Base-by-base conservation (phyloP, 2,113 vertebrate species). In the Burhinus oedicnemus region DNA sequence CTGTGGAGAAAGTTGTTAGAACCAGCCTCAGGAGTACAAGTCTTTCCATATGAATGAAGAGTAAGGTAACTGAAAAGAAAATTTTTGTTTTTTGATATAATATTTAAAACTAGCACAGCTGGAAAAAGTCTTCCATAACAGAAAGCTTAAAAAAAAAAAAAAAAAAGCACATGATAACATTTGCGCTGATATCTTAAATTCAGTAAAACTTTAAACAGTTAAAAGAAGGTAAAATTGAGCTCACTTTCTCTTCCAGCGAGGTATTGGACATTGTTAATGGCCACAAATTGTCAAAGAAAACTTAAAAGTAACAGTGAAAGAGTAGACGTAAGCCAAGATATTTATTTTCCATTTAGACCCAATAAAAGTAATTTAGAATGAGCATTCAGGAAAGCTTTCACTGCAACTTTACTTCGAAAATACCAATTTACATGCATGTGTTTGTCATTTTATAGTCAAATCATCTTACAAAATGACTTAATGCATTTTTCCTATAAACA, bases 401-500 rank as follows among this genome's bases (percentile, higher is more conserved):
- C 40, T 54, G 15, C 9, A 82, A 20, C 8, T 8, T 84, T 55
- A 80, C 20, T 92, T 94, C 83, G 22, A 85, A 82, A 85, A 84
- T 71, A 60, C 3, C 1, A 55, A 26, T 83, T 83, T 85, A 49
- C 12, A 58, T 45, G 12, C 32, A 76, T 34, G 5, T 3, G 36
- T 87, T 91, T 66, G 13, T 60, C 61, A 71, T 94, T 92, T 93
- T 90, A 51, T 15, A 68, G 25, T 76, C 15, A 93, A 87, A 76
- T 52, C 8, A 57, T 47, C 34, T 79, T 78, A 45, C 4, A 51
- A 88, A 85, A 75, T 38, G 1, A n/a, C 15, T 51, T 83, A 82
- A 60, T 38, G 22, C 5, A 60, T 79, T 90, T 94, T 83, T 61
- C 18, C 23, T 77, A 12, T 62, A 57, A 81, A 89, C 44, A 77